Percentiles rank a stretch among this genome's conserved stretches.
These are phyloP conservation scores for Chirona hameri DNA, from an alignment of 2,888 invertebrate species.

Conservation along the genomic window DNA sequence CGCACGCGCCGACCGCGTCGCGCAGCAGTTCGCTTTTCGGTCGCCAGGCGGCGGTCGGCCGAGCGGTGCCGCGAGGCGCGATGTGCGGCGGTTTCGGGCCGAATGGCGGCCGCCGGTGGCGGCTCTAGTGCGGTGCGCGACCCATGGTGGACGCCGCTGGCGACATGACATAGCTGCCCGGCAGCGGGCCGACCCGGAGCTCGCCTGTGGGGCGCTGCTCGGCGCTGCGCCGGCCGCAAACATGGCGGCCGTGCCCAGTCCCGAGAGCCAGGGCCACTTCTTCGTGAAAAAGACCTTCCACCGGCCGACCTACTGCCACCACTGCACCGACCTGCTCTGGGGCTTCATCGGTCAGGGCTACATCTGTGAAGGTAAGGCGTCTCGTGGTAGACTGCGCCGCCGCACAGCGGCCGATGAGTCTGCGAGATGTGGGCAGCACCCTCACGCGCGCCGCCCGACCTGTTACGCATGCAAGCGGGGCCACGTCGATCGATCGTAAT, in stretches of 20 bases:
- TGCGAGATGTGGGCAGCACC: background rate
- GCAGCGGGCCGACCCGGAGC: background rate
- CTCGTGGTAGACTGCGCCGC: background rate
- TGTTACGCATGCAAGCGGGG: background rate
- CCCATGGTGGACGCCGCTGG: slow-evolving; percentile 41
- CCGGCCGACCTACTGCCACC: slow-evolving; percentile 99
- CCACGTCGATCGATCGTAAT: background rate
- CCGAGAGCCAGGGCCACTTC: slow-evolving; percentile 68
- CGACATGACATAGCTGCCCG: slow-evolving; percentile 44
- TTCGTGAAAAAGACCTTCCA: slow-evolving; percentile 99
- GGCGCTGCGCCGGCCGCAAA: slow-evolving; percentile 40
- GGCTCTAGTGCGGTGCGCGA: slow-evolving; percentile 39
- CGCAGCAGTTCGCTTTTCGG: slow-evolving; percentile 10
- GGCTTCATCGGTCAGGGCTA: slow-evolving; percentile 99
- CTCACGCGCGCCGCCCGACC: background rate
- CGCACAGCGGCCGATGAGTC: background rate
- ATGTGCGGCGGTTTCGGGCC: background rate
- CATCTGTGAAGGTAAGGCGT: slow-evolving; percentile 92
- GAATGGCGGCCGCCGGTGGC: background rate
- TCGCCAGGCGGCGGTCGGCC: slow-evolving; percentile 30
- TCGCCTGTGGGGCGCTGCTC: background rate
- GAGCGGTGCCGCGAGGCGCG: background rate
- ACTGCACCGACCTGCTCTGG: slow-evolving; percentile 99
- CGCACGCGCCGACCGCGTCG: slow-evolving; percentile 6
- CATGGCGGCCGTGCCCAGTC: slow-evolving; percentile 29